Evolutionary conservation across 2,113 vertebrate species (phyloP).

Genomic region (Apodemus sylvaticus): DNA sequence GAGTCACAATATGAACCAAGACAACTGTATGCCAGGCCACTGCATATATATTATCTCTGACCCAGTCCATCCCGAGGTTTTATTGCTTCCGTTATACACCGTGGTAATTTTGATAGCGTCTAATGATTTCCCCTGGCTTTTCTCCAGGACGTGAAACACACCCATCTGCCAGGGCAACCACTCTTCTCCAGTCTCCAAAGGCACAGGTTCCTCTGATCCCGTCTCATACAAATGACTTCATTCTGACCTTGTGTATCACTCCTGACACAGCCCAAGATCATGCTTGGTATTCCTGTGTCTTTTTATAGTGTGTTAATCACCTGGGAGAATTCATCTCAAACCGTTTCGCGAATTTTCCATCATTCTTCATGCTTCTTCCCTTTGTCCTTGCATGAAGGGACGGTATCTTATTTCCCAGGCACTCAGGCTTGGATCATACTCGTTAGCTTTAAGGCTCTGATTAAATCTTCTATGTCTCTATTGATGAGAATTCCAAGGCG

Average conservation of each 20-base stretch:
- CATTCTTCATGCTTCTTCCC: not conserved
- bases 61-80: not conserved
- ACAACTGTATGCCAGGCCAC: not conserved
- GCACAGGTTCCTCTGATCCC: not conserved
- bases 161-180: not conserved
- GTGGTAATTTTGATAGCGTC: not conserved
- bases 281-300: not conserved
- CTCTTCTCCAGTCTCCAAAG: not conserved
- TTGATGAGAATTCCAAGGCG: not conserved
- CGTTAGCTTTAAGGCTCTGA: not conserved
- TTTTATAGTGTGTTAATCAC: not conserved
- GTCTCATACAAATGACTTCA: not conserved
- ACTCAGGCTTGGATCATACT: not conserved
- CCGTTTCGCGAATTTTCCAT: not conserved
- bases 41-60: not conserved
- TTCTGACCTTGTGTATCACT: not conserved
- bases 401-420: not conserved
- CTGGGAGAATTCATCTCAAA: not conserved
- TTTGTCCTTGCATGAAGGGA: not conserved
- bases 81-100: not conserved
- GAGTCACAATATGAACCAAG: not conserved
- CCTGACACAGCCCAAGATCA: not conserved
- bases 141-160: constrained; percentile 16
- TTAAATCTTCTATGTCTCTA: not conserved
- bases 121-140: constrained; percentile 26